phyloP scores from a whole-genome alignment of 2,113 vertebrate species.

The Paradoxurus hermaphroditus region DNA sequence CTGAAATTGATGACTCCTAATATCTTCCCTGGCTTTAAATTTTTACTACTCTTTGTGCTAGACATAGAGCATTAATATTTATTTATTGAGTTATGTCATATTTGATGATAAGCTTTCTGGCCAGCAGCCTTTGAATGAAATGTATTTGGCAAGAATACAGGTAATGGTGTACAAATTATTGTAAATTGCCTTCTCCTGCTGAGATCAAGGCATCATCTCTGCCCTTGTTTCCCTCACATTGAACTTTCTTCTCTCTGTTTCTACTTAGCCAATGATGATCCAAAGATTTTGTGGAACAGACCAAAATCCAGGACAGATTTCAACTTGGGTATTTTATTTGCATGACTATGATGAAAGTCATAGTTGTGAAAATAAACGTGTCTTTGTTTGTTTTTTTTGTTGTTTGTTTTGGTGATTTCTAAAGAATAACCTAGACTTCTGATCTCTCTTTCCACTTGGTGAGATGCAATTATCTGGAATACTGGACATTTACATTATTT shows the following conservation, averaged over 20 bases:
- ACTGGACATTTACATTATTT: not conserved
- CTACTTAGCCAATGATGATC: not conserved
- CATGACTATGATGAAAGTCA: not conserved
- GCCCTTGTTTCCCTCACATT: not conserved
- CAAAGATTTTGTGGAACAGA: not conserved
- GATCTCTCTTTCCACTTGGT: not conserved
- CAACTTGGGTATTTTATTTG: not conserved
- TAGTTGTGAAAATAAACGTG: not conserved
- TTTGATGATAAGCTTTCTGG: conserved; percentile 11
- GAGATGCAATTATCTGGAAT: not conserved
- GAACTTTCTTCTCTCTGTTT: conserved; percentile 20
- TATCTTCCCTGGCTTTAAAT: not conserved
- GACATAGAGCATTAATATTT: conserved; percentile 1
- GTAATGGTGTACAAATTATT: not conserved
- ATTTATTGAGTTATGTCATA: conserved; percentile 9
- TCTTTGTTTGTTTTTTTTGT: too few species aligned
- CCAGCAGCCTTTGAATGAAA: conserved; percentile 6
- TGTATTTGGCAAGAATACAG: not conserved
- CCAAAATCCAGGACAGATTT: not conserved
- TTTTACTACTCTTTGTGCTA: not conserved
- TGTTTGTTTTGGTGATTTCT: not conserved
- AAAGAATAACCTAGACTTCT: not conserved
- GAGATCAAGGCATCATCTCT: not conserved
- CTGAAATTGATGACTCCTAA: not conserved
- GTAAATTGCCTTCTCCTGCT: conserved; percentile 6